Evolutionary conservation across 1,140 invertebrate genomes (phyloP).

Genomic region (Panagrolaimus sp.): DNA sequence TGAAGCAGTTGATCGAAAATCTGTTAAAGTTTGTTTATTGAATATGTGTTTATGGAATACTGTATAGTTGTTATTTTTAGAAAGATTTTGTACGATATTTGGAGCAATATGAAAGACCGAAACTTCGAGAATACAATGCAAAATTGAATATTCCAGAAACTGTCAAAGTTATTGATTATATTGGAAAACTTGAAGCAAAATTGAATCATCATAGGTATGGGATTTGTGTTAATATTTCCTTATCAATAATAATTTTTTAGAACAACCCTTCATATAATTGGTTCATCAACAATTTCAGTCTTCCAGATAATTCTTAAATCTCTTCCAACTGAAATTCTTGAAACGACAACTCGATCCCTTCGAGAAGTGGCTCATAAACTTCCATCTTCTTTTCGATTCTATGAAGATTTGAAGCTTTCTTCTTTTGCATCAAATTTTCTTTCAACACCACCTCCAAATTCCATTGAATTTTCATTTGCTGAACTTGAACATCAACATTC

Average conservation of each 20-base stretch:
- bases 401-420: neutral
- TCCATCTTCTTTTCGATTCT: neutral
- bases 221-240: neutral
- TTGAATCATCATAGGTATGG: neutral
- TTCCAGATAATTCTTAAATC: slow-evolving; percentile 12
- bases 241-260: neutral
- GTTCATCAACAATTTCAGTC: neutral
- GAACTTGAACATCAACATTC: too few species aligned
- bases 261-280: neutral
- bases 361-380: neutral
- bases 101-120: neutral
- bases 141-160: neutral
- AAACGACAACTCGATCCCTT: neutral
- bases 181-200: neutral
- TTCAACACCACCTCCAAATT: neutral
- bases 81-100: slow-evolving; percentile 4
- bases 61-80: neutral
- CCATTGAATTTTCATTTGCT: neutral
- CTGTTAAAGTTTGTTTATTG: neutral
- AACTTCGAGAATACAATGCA: neutral
- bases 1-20: slow-evolving; percentile 4
- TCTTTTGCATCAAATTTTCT: neutral
- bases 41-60: too few species aligned
- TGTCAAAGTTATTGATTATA: neutral
- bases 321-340: neutral